These are phyloP conservation scores for Hoplostethus mediterraneus DNA, from an alignment of 2,797 vertebrate species.

Conservation along the genomic window DNA sequence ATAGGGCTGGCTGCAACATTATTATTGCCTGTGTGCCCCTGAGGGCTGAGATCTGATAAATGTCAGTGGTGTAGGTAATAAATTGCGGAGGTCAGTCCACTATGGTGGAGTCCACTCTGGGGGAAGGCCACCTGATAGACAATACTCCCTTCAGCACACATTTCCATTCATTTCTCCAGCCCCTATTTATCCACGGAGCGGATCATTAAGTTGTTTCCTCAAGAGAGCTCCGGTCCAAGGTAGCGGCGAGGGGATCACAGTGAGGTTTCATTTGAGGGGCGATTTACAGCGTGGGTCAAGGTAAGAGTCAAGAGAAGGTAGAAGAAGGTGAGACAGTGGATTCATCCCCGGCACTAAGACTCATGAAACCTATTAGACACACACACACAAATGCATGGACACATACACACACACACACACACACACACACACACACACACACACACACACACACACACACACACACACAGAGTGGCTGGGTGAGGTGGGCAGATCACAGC, in stretches of 20 bases:
- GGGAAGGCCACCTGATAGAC: slow-evolving; percentile 68
- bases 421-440: not conserved
- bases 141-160: slow-evolving; percentile 54
- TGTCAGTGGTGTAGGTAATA: slow-evolving; percentile 64
- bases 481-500: slow-evolving; percentile 54
- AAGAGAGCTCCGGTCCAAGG: slow-evolving; percentile 56
- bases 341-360: slow-evolving; percentile 36
- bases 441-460: slow-evolving; percentile 5
- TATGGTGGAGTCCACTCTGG: slow-evolving; percentile 58
- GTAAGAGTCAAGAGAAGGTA: slow-evolving; percentile 28
- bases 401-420: slow-evolving; percentile 25
- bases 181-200: slow-evolving; percentile 57
- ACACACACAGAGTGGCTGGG: slow-evolving; percentile 3
- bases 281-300: slow-evolving; percentile 66
- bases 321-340: slow-evolving; percentile 37
- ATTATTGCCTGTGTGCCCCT: slow-evolving; percentile 60
- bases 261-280: slow-evolving; percentile 63
- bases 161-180: slow-evolving; percentile 50
- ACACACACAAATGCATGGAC: slow-evolving; percentile 27
- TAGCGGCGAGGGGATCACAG: slow-evolving; percentile 37
- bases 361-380: slow-evolving; percentile 50
- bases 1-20: slow-evolving; percentile 43
- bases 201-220: slow-evolving; percentile 71
- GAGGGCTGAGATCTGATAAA: slow-evolving; percentile 62
- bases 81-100: slow-evolving; percentile 76